Evolutionary conservation across 92 coral and sea anemone species (phyloP).

Genomic region (Umimayanthus kanabou): DNA sequence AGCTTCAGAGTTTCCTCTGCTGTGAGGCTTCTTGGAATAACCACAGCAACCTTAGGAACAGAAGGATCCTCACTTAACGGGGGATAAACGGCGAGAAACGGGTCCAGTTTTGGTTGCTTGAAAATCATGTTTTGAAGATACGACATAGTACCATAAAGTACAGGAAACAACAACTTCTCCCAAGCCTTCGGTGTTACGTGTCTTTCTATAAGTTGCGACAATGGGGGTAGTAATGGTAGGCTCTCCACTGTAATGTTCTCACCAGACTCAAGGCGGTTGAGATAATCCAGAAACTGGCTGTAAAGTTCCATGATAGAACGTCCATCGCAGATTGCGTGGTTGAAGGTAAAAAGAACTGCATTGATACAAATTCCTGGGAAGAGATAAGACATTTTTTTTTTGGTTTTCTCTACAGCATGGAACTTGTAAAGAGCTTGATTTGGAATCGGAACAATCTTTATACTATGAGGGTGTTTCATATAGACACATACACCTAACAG

Average conservation of each 20-base stretch:
- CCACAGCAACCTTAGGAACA: slow-evolving; percentile 14
- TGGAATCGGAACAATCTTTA: too few relatives aligned
- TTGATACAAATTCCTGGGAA: slow-evolving; percentile 15
- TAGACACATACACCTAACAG: too few relatives aligned
- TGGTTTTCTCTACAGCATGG: too few relatives aligned
- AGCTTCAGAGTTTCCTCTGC: slow-evolving; percentile 41
- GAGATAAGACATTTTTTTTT: background rate
- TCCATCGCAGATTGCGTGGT: slow-evolving; percentile 53
- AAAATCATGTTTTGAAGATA: background rate
- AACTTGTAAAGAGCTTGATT: too few relatives aligned
- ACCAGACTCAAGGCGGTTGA: slow-evolving; percentile 26
- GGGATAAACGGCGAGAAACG: slow-evolving; percentile 31
- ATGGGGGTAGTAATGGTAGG: slow-evolving; percentile 45
- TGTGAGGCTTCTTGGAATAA: slow-evolving; percentile 44
- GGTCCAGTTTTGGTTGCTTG: background rate
- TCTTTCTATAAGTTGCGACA: slow-evolving; percentile 32
- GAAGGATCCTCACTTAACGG: slow-evolving; percentile 19
- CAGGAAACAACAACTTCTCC: background rate
- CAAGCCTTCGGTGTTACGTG: slow-evolving; percentile 37
- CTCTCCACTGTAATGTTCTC: slow-evolving; percentile 20
- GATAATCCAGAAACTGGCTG: slow-evolving; percentile 35
- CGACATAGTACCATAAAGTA: background rate
- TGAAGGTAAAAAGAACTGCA: slow-evolving; percentile 42
- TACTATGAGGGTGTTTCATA: too few relatives aligned
- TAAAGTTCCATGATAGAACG: slow-evolving; percentile 32